These are phyloP conservation scores for Leistus spinibarbis DNA, from an alignment of 2,888 invertebrate species.

Conservation along the genomic window DNA sequence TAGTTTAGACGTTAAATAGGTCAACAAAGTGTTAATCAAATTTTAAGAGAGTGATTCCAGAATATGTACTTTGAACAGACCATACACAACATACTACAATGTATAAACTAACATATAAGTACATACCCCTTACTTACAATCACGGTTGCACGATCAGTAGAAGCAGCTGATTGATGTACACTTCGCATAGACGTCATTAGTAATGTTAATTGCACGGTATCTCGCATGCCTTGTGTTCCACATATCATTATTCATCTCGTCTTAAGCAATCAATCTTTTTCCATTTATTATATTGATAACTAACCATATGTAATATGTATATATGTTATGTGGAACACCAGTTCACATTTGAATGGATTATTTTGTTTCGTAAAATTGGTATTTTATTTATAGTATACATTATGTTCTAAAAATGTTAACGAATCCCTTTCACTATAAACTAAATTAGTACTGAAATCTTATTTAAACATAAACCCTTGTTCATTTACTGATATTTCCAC, in stretches of 20 bases:
- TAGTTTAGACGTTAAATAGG: neutral
- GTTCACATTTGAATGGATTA: no score
- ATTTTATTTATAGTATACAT: no score
- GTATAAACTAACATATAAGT: neutral
- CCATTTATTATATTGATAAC: conserved; percentile 13
- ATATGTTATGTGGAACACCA: no score
- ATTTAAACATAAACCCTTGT: no score
- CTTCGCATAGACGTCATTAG: conserved; percentile 26
- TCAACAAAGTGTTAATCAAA: neutral
- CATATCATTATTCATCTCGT: conserved; percentile 23
- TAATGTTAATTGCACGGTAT: conserved; percentile 32
- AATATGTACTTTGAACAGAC: neutral
- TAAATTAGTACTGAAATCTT: no score
- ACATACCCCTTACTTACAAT: neutral
- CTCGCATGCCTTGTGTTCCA: conserved; percentile 22
- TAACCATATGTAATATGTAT: no score
- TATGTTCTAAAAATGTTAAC: no score
- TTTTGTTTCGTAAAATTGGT: no score
- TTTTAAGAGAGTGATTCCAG: neutral
- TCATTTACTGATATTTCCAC: no score
- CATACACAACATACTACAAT: neutral
- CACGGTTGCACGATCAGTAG: conserved; percentile 24
- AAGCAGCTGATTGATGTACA: conserved; percentile 25
- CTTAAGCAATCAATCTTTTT: conserved; percentile 26
- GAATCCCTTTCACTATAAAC: no score